phyloP scores from a whole-genome alignment of 2,113 vertebrate species.

The Emydocephalus ijimae region DNA sequence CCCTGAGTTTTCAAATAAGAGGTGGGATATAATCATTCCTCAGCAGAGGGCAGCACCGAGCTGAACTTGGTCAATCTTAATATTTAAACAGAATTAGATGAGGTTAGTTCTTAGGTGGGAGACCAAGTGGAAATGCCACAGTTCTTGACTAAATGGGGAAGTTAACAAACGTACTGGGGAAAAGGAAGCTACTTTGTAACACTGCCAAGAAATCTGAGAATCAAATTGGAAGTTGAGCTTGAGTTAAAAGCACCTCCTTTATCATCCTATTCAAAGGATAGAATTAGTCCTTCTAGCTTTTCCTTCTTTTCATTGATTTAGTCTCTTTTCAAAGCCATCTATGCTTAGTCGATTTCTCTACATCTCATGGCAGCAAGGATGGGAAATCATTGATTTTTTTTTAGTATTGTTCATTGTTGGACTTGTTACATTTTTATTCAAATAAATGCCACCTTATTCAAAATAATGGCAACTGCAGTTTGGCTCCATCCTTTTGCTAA shows the following conservation, averaged over 20 bases:
- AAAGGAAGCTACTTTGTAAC: background rate
- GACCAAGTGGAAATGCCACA: background rate
- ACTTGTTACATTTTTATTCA: background rate
- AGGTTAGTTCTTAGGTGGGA: background rate
- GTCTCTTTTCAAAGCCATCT: background rate
- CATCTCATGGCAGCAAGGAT: background rate
- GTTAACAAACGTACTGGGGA: background rate
- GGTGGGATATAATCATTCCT: background rate
- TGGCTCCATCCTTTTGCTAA: background rate
- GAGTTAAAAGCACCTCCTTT: background rate
- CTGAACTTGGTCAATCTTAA: background rate
- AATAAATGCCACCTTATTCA: background rate
- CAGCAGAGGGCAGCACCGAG: background rate
- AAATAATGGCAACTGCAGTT: background rate
- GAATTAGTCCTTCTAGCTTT: background rate
- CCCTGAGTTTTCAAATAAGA: background rate
- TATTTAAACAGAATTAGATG: background rate
- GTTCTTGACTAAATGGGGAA: background rate
- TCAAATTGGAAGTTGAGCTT: background rate
- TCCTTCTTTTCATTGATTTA: background rate
- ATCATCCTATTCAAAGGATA: too few relatives aligned
- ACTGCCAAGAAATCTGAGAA: background rate
- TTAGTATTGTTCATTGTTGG: background rate
- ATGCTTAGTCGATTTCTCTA: background rate
- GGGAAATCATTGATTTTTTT: background rate